Evolutionary conservation across 2,888 invertebrate species (phyloP).

Genomic region (Caenorhabditis drosophilae): DNA sequence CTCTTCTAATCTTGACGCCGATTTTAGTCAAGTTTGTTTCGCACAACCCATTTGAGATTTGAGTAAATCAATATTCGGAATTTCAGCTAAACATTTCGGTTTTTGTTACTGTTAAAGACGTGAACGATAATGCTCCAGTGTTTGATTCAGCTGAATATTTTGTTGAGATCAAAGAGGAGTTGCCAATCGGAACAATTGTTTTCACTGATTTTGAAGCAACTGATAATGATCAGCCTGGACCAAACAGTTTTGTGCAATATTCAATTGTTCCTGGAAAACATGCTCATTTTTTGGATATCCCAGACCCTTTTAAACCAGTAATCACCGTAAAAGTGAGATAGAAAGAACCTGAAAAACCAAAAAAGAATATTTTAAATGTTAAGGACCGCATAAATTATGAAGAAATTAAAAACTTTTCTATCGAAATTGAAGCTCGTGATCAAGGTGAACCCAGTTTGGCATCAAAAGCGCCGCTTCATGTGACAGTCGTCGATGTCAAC

Average conservation of each 20-base stretch:
- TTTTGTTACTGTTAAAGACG: slow-evolving; percentile 65
- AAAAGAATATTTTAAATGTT: too few species aligned
- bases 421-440: slow-evolving; percentile 59
- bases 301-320: slow-evolving; percentile 59
- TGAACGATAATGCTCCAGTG: slow-evolving; percentile 67
- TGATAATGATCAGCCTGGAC: slow-evolving; percentile 65
- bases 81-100: slow-evolving; percentile 64
- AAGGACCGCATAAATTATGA: slow-evolving; percentile 62
- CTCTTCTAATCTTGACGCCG: slow-evolving; percentile 47
- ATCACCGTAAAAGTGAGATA: slow-evolving; percentile 48
- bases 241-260: slow-evolving; percentile 65
- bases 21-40: slow-evolving; percentile 59
- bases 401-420: slow-evolving; percentile 54
- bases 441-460: slow-evolving; percentile 54
- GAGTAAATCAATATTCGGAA: background rate
- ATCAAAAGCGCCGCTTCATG: slow-evolving; percentile 50
- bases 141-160: slow-evolving; percentile 59
- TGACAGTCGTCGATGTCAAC: slow-evolving; percentile 59
- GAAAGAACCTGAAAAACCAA: too few species aligned
- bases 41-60: too few species aligned
- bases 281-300: slow-evolving; percentile 55
- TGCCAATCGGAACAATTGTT: slow-evolving; percentile 64
- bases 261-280: slow-evolving; percentile 49
- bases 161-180: slow-evolving; percentile 62
- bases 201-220: slow-evolving; percentile 62